phyloP scores from a whole-genome alignment of 1,140 invertebrate species.

The Linepithema humile region DNA sequence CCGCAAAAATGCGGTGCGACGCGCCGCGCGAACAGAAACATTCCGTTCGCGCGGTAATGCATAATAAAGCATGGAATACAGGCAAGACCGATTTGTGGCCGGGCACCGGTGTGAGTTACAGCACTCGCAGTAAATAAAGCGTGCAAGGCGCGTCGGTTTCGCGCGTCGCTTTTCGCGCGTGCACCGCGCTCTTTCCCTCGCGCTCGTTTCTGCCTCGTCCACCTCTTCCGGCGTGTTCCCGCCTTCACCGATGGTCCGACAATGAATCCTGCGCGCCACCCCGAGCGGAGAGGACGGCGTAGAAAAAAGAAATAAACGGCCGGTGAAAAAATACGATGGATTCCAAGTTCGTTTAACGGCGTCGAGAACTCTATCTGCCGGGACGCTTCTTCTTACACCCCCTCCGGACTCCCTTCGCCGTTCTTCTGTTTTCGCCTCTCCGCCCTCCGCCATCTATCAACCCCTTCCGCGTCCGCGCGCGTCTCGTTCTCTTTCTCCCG shows the following conservation, averaged over 20 bases:
- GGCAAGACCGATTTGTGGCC: conserved; percentile 47
- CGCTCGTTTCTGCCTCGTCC: conserved; percentile 10
- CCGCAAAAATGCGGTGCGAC: not conserved
- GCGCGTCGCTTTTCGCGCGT: conserved; percentile 59
- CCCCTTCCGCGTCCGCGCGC: not conserved
- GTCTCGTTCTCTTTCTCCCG: conserved; percentile 29
- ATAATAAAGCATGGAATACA: conserved; percentile 39
- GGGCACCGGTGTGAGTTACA: conserved; percentile 43
- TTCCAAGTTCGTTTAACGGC: conserved; percentile 71
- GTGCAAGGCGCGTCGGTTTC: conserved; percentile 46
- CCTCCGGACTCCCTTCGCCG: not conserved
- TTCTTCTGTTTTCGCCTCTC: not conserved
- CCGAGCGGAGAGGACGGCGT: not conserved
- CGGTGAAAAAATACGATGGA: conserved; percentile 69
- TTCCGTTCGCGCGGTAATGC: conserved; percentile 19
- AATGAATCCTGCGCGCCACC: conserved; percentile 67
- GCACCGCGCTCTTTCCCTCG: not conserved
- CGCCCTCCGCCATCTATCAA: conserved; percentile 16
- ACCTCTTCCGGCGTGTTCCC: not conserved
- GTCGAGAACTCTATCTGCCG: conserved; percentile 63
- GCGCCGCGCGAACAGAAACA: not conserved
- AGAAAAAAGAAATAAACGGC: conserved; percentile 61
- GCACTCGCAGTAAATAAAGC: conserved; percentile 61
- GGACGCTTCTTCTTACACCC: conserved; percentile 39
- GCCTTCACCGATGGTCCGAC: conserved; percentile 54